Evolutionary conservation across 2,888 invertebrate species (phyloP).

Genomic region (Apamea sordens): DNA sequence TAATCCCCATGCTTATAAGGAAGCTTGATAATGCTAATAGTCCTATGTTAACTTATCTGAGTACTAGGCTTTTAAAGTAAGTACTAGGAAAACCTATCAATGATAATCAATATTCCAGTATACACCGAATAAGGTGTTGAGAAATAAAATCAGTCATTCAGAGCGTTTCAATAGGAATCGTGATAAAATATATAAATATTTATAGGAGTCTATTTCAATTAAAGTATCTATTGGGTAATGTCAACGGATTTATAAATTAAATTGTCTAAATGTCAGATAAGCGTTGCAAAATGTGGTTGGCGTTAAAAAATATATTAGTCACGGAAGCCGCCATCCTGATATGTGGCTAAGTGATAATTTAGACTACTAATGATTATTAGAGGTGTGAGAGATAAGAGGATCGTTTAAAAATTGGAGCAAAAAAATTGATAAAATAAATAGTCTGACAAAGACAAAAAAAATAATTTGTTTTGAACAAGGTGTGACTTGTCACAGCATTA

Average conservation of each 20-base stretch:
- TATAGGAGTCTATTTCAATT: slow-evolving; percentile 64
- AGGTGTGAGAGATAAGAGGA: neutral
- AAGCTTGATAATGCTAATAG: slow-evolving; percentile 72
- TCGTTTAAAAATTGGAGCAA: slow-evolving; percentile 1
- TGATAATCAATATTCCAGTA: slow-evolving; percentile 62
- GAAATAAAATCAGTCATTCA: slow-evolving; percentile 65
- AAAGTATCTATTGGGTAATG: slow-evolving; percentile 59
- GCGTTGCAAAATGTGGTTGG: slow-evolving; percentile 29
- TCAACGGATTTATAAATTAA: slow-evolving; percentile 59
- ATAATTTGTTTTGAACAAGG: neutral
- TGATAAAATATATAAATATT: slow-evolving; percentile 65
- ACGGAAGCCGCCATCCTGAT: slow-evolving; percentile 40
- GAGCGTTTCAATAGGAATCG: slow-evolving; percentile 56
- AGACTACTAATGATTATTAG: slow-evolving; percentile 11
- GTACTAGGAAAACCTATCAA: slow-evolving; percentile 56
- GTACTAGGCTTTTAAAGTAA: slow-evolving; percentile 61
- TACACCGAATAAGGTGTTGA: slow-evolving; percentile 59
- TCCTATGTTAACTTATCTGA: slow-evolving; percentile 65
- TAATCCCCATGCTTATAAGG: slow-evolving; percentile 70
- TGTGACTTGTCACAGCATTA: neutral
- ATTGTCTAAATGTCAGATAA: slow-evolving; percentile 55
- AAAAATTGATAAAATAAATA: neutral
- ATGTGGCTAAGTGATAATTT: slow-evolving; percentile 36
- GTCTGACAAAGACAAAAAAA: neutral
- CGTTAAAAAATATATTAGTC: slow-evolving; percentile 56